phyloP scores from a whole-genome alignment of 2,113 vertebrate species.

The Lepisosteus osseus region DNA sequence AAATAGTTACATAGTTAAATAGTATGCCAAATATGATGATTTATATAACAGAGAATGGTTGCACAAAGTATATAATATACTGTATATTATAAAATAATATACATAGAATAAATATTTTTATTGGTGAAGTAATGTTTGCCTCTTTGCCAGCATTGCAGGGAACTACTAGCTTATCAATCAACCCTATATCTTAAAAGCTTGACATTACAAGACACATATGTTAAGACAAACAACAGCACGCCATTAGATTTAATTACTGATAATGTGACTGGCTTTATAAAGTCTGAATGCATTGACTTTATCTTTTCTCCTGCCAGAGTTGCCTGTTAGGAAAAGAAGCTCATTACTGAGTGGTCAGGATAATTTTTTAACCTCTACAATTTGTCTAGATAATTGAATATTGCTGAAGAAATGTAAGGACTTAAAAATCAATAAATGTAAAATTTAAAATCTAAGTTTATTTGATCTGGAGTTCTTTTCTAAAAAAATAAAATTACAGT shows the following conservation, averaged over 20 bases:
- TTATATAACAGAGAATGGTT: too few species aligned
- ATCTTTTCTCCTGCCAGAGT: background rate
- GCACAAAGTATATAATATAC: too few species aligned
- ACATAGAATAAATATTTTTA: too few species aligned
- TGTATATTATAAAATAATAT: too few species aligned
- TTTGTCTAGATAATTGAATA: background rate
- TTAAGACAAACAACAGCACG: background rate
- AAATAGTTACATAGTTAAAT: too few species aligned
- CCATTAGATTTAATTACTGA: slow-evolving; percentile 20
- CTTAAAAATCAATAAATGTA: too few species aligned
- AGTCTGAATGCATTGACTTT: background rate
- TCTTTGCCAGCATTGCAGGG: background rate
- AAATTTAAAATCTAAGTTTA: too few species aligned
- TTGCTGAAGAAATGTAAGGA: background rate
- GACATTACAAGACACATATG: background rate
- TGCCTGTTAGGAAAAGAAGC: background rate
- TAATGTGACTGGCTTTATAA: slow-evolving; percentile 12
- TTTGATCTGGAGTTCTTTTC: too few species aligned
- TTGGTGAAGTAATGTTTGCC: too few species aligned
- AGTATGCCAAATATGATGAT: too few species aligned
- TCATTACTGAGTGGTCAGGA: background rate
- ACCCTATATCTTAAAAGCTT: background rate
- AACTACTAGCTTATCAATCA: background rate
- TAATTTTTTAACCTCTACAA: background rate
- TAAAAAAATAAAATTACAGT: too few species aligned